phyloP scores from a whole-genome alignment of 1,140 invertebrate species.

The Calliphora vicina region DNA sequence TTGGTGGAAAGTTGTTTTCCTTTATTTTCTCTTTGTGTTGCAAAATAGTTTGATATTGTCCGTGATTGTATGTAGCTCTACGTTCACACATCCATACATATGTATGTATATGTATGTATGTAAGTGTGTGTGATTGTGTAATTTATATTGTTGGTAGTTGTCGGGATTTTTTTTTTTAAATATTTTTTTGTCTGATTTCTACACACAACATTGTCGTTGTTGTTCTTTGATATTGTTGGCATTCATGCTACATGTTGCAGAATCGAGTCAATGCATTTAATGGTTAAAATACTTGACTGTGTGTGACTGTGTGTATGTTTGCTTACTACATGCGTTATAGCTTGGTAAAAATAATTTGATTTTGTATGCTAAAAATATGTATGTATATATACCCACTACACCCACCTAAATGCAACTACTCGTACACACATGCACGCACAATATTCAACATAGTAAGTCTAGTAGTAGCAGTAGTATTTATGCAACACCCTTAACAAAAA shows the following conservation, averaged over 20 bases:
- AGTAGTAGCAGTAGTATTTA: not conserved
- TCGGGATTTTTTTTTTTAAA: not conserved
- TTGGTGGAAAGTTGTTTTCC: not conserved
- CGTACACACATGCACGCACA: no score
- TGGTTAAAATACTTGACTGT: not conserved
- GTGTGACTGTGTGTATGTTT: not conserved
- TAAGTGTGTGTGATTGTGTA: not conserved
- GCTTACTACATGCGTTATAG: not conserved
- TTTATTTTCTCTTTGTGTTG: not conserved
- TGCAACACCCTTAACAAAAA: not conserved
- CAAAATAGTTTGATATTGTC: not conserved
- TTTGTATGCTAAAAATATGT: not conserved
- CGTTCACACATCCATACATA: no score
- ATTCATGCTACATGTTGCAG: not conserved
- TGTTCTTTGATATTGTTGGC: not conserved
- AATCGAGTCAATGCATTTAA: conserved; percentile 17
- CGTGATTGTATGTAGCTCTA: no score
- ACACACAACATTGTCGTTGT: not conserved
- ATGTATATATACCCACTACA: no score
- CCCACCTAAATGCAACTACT: no score
- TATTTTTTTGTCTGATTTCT: not conserved
- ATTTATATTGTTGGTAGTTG: not conserved
- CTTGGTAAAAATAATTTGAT: not conserved
- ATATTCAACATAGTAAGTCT: not conserved
- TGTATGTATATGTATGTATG: no score